Percentiles rank a stretch among this genome's conserved stretches.
Conservation (phyloP, 1,140 invertebrate genomes). For the Halotydeus destructor region DNA sequence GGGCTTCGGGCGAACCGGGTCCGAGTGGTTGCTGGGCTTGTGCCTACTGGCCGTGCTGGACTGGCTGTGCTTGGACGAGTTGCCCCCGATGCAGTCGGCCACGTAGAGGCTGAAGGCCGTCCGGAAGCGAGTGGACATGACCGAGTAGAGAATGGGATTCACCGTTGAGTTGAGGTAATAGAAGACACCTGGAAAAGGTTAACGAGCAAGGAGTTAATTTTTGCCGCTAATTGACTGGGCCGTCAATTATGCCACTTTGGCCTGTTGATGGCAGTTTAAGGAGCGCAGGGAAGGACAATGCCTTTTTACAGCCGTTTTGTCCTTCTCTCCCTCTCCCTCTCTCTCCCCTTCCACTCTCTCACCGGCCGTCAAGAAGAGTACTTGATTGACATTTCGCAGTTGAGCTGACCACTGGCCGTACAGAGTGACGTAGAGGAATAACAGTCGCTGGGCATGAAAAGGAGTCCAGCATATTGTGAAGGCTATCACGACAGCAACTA, state of each 20-base stretch:
- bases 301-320: no score
- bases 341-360: background rate
- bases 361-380: conserved; percentile 19
- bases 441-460: conserved; percentile 64
- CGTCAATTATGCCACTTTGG: no score
- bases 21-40: no score
- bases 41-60: no score
- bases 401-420: conserved; percentile 20
- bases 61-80: no score
- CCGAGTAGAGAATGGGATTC: conserved; percentile 20
- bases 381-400: conserved; percentile 17
- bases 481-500: conserved; percentile 73
- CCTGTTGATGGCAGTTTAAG: no score
- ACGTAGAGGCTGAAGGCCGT: conserved; percentile 18
- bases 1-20: no score
- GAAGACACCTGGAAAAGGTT: conserved; percentile 22
- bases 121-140: conserved; percentile 20
- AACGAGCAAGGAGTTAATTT: background rate
- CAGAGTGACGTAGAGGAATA: conserved; percentile 43
- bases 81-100: no score
- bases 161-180: conserved; percentile 21
- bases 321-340: no score
- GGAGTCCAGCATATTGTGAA: conserved; percentile 87
- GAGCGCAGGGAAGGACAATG: no score
- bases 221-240: conserved; percentile 21